Conservation (phyloP, 2,797 vertebrate genomes). For the Eupleurogrammus muticus region DNA sequence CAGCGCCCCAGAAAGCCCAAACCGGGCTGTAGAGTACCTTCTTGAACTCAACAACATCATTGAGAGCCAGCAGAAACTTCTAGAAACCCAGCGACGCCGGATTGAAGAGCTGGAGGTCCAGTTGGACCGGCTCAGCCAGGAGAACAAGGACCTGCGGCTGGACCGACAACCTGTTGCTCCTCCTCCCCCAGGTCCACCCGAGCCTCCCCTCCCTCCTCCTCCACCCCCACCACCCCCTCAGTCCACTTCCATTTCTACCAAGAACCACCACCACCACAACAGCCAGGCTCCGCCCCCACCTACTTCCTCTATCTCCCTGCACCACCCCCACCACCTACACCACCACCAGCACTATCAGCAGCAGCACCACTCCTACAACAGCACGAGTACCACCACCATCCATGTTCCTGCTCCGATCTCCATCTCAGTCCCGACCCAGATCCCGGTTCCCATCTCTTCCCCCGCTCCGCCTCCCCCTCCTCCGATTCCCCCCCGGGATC, state of each 20-base stretch:
- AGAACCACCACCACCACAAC: conserved; percentile 68
- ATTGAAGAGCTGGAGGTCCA: conserved; percentile 94
- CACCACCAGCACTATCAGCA: conserved; percentile 45
- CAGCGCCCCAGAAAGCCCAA: conserved; percentile 88
- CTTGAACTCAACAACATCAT: conserved; percentile 96
- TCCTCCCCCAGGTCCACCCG: conserved; percentile 53
- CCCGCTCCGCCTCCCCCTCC: conserved; percentile 71
- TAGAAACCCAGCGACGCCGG: conserved; percentile 90
- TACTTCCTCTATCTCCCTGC: conserved; percentile 60
- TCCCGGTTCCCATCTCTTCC: conserved; percentile 43
- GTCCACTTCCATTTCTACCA: conserved; percentile 44
- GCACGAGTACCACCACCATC: conserved; percentile 25
- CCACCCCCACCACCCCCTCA: conserved; percentile 67
- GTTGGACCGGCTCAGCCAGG: conserved; percentile 90
- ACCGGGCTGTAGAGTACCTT: conserved; percentile 93
- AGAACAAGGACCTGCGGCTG: conserved; percentile 91
- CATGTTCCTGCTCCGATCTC: conserved; percentile 39
- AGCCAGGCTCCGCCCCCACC: conserved; percentile 61
- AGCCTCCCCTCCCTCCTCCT: conserved; percentile 74
- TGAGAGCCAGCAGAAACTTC: conserved; percentile 94
- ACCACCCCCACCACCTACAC: conserved; percentile 62
- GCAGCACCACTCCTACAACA: conserved; percentile 60
- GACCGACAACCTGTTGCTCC: conserved; percentile 77
- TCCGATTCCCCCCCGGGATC: conserved; percentile 76
- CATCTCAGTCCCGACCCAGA: conserved; percentile 63